Evolutionary conservation across 2,797 vertebrate species (phyloP).

Genomic region (Ispidina picta): DNA sequence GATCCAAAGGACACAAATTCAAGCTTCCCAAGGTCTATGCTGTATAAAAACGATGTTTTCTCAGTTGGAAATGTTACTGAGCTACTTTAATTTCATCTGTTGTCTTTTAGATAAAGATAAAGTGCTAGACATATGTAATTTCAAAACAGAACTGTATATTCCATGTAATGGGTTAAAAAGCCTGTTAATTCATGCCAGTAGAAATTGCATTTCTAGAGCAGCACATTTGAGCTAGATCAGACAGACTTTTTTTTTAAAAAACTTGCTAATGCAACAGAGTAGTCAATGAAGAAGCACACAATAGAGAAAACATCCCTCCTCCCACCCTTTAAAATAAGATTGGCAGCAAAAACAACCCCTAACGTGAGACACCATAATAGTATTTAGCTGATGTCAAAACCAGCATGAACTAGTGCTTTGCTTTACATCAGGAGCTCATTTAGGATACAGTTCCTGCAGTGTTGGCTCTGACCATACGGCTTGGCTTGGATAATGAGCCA

Average conservation of each 20-base stretch:
- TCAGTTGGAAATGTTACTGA: conserved; percentile 7
- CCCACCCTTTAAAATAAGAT: not conserved
- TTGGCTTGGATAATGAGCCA: not conserved
- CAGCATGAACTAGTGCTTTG: not conserved
- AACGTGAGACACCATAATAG: not conserved
- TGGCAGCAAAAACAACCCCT: not conserved
- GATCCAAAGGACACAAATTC: conserved; percentile 10
- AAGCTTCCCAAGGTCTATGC: not conserved
- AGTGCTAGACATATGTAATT: not conserved
- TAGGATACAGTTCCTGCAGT: not conserved
- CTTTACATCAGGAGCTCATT: not conserved
- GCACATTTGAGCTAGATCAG: not conserved
- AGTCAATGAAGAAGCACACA: not conserved
- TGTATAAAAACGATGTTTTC: not conserved
- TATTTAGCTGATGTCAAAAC: not conserved
- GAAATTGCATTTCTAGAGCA: not conserved
- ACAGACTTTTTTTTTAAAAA: not conserved
- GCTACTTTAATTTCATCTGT: conserved; percentile 1
- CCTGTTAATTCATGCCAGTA: not conserved
- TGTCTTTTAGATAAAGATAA: conserved; percentile 9
- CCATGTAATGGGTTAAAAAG: not conserved
- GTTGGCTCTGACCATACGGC: not conserved
- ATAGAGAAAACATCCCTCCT: not conserved
- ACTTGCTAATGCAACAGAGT: not conserved
- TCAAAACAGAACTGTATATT: conserved; percentile 14